Evolutionary conservation across 2,888 invertebrate species (phyloP).

Genomic region (Oscheius sp.): DNA sequence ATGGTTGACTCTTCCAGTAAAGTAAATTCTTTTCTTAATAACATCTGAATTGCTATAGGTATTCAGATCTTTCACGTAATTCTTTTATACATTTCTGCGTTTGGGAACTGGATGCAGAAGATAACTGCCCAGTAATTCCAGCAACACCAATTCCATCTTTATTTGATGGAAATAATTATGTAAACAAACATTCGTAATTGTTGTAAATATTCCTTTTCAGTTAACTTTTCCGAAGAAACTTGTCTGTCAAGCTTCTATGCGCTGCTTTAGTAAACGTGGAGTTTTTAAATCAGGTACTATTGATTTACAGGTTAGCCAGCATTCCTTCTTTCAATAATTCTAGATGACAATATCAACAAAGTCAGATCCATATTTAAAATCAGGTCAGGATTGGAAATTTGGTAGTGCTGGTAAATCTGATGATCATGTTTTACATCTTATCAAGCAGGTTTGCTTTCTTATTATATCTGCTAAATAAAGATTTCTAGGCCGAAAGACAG

Average conservation of each 20-base stretch:
- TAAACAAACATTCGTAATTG: background rate
- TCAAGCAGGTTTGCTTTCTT: slow-evolving; percentile 10
- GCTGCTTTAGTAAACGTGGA: slow-evolving; percentile 92
- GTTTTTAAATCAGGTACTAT: slow-evolving; percentile 82
- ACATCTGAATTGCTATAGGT: slow-evolving; percentile 31
- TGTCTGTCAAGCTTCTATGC: slow-evolving; percentile 90
- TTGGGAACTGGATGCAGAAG: slow-evolving; percentile 54
- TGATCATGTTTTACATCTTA: slow-evolving; percentile 3
- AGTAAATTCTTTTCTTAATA: slow-evolving; percentile 11
- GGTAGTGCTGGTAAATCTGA: background rate
- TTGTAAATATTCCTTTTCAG: background rate
- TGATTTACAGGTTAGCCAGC: slow-evolving; percentile 82
- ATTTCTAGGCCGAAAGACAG: slow-evolving; percentile 74
- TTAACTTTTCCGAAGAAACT: slow-evolving; percentile 70
- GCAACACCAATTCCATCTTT: background rate
- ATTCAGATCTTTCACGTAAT: slow-evolving; percentile 63
- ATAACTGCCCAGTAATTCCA: background rate
- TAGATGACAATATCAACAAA: slow-evolving; percentile 8
- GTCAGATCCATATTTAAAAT: slow-evolving; percentile 6
- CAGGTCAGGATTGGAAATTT: slow-evolving; percentile 6
- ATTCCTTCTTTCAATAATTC: background rate
- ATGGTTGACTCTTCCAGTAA: slow-evolving; percentile 64
- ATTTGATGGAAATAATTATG: background rate
- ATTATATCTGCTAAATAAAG: background rate
- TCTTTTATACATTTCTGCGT: slow-evolving; percentile 63